A percentile compares a stretch with the other conserved stretches of the same genome.
Conservation (phyloP, 1,140 invertebrate species). For the Eurosta solidaginis region DNA sequence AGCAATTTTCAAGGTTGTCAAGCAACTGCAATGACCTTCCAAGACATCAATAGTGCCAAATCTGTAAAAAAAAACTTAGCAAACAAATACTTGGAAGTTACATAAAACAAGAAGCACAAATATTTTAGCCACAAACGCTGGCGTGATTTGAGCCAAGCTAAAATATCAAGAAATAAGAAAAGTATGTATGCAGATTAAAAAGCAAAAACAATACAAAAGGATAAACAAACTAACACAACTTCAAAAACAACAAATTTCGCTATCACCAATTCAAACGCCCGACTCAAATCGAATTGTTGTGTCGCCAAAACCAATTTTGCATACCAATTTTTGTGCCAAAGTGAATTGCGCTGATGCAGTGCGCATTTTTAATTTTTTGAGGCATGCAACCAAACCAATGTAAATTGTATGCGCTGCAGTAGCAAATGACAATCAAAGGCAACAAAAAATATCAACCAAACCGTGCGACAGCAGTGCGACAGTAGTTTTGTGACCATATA, state of each 20-base stretch:
- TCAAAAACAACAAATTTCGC: slow-evolving; percentile 15
- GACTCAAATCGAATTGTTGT: neutral
- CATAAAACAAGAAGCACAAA: neutral
- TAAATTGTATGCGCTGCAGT: neutral
- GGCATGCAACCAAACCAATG: slow-evolving; percentile 13
- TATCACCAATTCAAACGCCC: neutral
- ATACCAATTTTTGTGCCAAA: slow-evolving; percentile 28
- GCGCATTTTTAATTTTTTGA: slow-evolving; percentile 21
- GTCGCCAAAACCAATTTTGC: slow-evolving; percentile 25
- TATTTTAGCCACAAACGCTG: neutral
- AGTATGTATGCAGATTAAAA: neutral
- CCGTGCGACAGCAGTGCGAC: neutral
- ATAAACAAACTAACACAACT: neutral
- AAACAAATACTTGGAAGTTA: neutral
- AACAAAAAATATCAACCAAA: neutral
- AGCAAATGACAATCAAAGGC: neutral
- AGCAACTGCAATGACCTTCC: slow-evolving; percentile 8
- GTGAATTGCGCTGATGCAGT: slow-evolving; percentile 23
- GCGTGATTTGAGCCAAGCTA: neutral
- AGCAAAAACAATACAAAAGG: neutral
- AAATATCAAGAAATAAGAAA: neutral
- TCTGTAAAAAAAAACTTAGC: neutral
- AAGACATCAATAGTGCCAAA: neutral
- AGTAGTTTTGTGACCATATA: neutral
- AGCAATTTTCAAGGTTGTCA: slow-evolving; percentile 27